Conservation (phyloP, 2,797 vertebrate species). For the Merluccius polli region DNA sequence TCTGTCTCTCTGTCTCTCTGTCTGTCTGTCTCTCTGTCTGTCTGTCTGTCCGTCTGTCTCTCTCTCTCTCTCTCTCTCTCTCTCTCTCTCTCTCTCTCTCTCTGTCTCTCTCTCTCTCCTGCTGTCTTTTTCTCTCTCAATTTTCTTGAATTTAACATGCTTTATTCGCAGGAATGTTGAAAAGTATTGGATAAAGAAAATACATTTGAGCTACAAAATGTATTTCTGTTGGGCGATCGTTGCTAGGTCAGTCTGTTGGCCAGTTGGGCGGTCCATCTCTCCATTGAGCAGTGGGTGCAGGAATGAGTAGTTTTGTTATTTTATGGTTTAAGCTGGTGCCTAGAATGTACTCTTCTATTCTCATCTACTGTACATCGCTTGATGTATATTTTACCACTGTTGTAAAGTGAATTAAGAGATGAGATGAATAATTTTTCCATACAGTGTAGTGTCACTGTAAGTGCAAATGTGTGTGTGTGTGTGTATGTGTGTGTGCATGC, state of each 20-base stretch:
- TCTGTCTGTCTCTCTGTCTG: not conserved
- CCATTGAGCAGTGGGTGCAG: not conserved
- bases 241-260: not conserved
- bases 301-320: not conserved
- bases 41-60: not conserved
- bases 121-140: not conserved
- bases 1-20: not conserved
- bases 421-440: slow-evolving; percentile 43
- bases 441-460: slow-evolving; percentile 43
- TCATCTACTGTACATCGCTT: slow-evolving; percentile 47
- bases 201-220: not conserved
- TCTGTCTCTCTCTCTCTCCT: too few species aligned
- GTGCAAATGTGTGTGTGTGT: slow-evolving; percentile 33
- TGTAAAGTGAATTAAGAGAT: slow-evolving; percentile 55
- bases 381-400: slow-evolving; percentile 61
- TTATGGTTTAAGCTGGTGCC: slow-evolving; percentile 8
- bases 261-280: too few species aligned
- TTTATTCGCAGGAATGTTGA: not conserved
- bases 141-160: not conserved
- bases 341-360: slow-evolving; percentile 30
- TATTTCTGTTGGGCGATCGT: not conserved
- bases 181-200: not conserved
- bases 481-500: not conserved
- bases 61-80: not conserved
- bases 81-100: too few species aligned